Base-by-base conservation (phyloP, 2,888 invertebrate genomes). In the Hecatera dysodea region DNA sequence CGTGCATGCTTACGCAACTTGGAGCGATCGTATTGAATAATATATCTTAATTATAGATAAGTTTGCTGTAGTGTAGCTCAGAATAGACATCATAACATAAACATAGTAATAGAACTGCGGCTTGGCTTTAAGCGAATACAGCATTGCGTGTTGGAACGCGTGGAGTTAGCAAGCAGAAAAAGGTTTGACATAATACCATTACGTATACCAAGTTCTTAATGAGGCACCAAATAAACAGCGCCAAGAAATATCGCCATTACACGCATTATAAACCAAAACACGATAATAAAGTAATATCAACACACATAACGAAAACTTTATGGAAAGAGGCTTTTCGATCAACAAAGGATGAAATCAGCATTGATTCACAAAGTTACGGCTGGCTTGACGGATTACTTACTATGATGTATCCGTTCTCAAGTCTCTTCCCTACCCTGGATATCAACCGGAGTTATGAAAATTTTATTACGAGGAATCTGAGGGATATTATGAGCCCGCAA, bases 321-420 rank as follows among this genome's bases (percentile, higher is more conserved):
- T 48, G 29, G 33, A 11, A 65, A 55, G 46, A 17, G 33, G 15
- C n/a, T 17, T 80, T 59, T 52, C 27, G 42, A 74, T 60, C 59
- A 71, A 70, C 46, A 64, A 55, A 55, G 67, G 36, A 64, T 68
- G 53, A 61, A 72, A 67, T 50, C 72, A 60, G 27, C 48, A 68
- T 80, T 53, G 67, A 69, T 66, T 83, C 62, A 27, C 6, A 44
- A 63, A 57, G 64, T 59, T 74, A 75, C 53, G 69, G 60, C 48
- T 69, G 72, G 36, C 53, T 70, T 75, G 81, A 79, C 77, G 77
- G 77, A 78, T 84, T 78, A 83, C 83, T 36, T 71, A 39, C 48
- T 70, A 83, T 78, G 83, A 83, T 81, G 77, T 83, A 85, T 81
- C 75, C 75, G 65, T 55, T 72, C 44, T 52, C 62, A 75, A 77